Base-by-base conservation (phyloP, 2,113 vertebrate species). In the Chamaetylas fuelleborni region DNA sequence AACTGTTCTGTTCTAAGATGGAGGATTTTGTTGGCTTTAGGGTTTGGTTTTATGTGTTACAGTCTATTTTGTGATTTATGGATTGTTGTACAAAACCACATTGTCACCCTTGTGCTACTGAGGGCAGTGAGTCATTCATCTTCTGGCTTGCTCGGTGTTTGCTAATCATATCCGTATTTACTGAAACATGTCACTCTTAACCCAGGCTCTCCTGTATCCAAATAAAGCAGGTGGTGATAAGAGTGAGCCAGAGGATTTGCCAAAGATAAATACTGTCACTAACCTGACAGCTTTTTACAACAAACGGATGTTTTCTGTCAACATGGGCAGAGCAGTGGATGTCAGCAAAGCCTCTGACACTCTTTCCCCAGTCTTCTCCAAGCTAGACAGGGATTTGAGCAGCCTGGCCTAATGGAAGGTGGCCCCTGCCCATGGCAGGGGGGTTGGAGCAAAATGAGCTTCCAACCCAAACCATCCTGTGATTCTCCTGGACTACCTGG, bases 271-370 rank as follows among this genome's bases (percentile, higher is more conserved):
- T 26, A 1, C 0, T n/a, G 26, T 51, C 42, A 19, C 16, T 61
- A 43, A 48, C 22, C 24, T n/a, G 15, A 25, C 26, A 24, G 23
- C 48, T 1, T 51, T 51, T 36, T 43, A 29, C 50, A 11, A 17
- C 4, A 17, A 19, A 69, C 11, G 8, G 17, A 23, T 29, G 2
- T 50, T 84, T 89, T n/a, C 42, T 91, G 22, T 62, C 1, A 0
- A 7, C 18, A 0, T 3, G 22, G 8, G 33, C 43, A 50, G 33
- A 54, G 38, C 57, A 31, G 34, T 6, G 33, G 33, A 10, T 54
- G 43, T 38, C 13, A 14, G 19, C 72, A 45, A 31, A 34, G 14
- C 3, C 0, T 34, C 33, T 17, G 12, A 5, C 0, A 0, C 5
- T 13, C 4, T 36, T 82, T 58, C 48, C 43, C 23, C 29, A 50